Percentiles rank a stretch among this genome's conserved stretches.
Conservation (phyloP, 2,888 invertebrate species). For the Ischnus inquisitorius region DNA sequence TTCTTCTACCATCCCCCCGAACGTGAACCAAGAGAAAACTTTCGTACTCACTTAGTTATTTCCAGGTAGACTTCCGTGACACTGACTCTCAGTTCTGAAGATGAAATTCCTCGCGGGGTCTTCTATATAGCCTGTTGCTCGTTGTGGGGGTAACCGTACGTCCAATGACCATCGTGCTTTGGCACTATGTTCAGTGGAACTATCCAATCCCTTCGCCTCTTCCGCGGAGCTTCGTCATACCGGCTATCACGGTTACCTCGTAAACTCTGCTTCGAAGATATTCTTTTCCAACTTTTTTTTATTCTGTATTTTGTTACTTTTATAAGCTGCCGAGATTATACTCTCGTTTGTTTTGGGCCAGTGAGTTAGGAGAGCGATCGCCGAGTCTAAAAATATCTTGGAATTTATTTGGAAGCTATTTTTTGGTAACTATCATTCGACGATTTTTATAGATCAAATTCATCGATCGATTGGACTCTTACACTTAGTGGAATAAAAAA, state of each 20-base stretch:
- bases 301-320: not conserved
- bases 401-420: not conserved
- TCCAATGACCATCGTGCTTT: conserved; percentile 81
- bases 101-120: conserved; percentile 84
- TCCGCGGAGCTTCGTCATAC: conserved; percentile 26
- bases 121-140: conserved; percentile 84
- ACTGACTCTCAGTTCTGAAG: conserved; percentile 84
- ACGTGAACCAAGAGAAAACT: conserved; percentile 68
- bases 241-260: conserved; percentile 31
- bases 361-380: not conserved
- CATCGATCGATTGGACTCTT: not conserved
- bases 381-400: not conserved
- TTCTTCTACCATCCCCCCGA: not conserved
- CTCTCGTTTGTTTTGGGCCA: not conserved
- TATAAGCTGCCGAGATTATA: not conserved
- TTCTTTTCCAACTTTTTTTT: conserved; percentile 36
- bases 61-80: conserved; percentile 82
- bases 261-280: conserved; percentile 53
- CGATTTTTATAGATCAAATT: not conserved
- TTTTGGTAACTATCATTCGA: not conserved
- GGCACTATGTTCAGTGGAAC: conserved; percentile 81
- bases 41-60: conserved; percentile 79
- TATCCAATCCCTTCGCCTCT: conserved; percentile 74
- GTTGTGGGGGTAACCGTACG: conserved; percentile 81
- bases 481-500: not conserved